A percentile compares a stretch with the other conserved stretches of the same genome.
phyloP scores from a whole-genome alignment of 1,140 invertebrate genomes.

The Drosophila ercepeae region DNA sequence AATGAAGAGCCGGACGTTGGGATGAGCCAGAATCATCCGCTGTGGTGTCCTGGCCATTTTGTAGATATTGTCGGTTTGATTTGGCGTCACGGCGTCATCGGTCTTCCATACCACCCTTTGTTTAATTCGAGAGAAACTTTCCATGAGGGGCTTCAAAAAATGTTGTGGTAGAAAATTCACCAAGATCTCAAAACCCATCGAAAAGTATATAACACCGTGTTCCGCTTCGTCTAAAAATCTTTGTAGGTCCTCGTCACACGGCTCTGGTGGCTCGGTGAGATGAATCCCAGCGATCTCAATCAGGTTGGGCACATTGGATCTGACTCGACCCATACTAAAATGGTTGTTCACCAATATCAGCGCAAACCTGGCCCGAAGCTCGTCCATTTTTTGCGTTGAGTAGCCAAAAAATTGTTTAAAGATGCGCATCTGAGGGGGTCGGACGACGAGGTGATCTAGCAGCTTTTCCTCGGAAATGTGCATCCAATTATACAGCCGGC shows the following conservation, averaged over 20 bases:
- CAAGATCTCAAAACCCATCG: conserved; percentile 86
- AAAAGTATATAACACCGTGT: conserved; percentile 87
- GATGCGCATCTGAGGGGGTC: conserved; percentile 65
- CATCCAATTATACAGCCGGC: conserved; percentile 77
- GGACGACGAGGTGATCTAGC: conserved; percentile 11
- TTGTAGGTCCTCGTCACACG: conserved; percentile 74
- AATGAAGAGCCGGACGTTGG: conserved; percentile 39
- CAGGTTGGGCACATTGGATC: conserved; percentile 62
- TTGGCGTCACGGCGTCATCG: conserved; percentile 61
- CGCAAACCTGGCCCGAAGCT: conserved; percentile 35
- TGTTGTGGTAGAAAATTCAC: conserved; percentile 84
- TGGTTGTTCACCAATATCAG: conserved; percentile 66
- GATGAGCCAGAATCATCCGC: conserved; percentile 83
- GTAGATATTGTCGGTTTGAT: conserved; percentile 86
- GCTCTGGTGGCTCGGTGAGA: conserved; percentile 70
- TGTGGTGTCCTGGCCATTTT: conserved; percentile 85
- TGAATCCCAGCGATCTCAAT: conserved; percentile 86
- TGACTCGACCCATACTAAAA: conserved; percentile 52
- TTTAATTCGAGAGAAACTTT: conserved; percentile 33
- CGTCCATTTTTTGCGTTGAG: conserved; percentile 10
- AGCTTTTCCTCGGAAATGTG: conserved; percentile 45
- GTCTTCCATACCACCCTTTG: conserved; percentile 85
- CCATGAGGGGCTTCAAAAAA: conserved; percentile 66
- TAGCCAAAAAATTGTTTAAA: conserved; percentile 60
- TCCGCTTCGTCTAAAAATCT: conserved; percentile 85